Conservation (phyloP, 1,140 invertebrate genomes). For the Lepidurus arcticus region DNA sequence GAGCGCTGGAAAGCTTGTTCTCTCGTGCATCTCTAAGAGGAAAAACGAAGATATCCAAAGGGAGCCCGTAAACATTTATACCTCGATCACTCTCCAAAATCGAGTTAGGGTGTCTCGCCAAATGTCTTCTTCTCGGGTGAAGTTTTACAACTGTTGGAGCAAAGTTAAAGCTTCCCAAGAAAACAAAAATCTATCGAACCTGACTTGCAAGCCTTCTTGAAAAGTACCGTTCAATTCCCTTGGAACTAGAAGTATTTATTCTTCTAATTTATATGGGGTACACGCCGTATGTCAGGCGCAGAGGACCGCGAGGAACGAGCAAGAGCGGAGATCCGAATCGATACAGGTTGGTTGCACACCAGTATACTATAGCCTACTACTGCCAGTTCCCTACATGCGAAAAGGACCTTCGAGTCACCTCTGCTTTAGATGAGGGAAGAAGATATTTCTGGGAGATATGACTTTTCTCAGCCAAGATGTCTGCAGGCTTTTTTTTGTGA, state of each 20-base stretch:
- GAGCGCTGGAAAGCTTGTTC: background rate
- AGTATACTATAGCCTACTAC: background rate
- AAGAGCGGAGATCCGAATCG: background rate
- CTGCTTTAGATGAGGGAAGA: background rate
- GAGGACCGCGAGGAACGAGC: background rate
- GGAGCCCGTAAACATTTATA: slow-evolving; percentile 2
- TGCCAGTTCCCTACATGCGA: background rate
- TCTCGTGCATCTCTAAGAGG: background rate
- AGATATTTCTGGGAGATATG: slow-evolving; percentile 9
- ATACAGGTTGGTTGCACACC: background rate
- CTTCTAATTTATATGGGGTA: background rate
- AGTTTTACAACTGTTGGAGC: slow-evolving; percentile 4
- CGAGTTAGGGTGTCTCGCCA: background rate
- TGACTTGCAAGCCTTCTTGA: background rate
- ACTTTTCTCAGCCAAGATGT: background rate
- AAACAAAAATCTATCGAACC: background rate
- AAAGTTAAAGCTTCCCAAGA: background rate
- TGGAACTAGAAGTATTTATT: too few species aligned
- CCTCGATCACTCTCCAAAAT: background rate
- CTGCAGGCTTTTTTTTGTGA: background rate
- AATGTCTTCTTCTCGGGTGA: background rate
- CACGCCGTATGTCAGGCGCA: background rate
- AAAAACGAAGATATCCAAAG: background rate
- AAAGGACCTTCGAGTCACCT: slow-evolving; percentile 18
- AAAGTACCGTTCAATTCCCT: too few species aligned